A percentile compares a stretch with the other conserved stretches of the same genome.
phyloP scores from a whole-genome alignment of 64 coral and sea anemone species.

The Hydrozoanthus tunicans region DNA sequence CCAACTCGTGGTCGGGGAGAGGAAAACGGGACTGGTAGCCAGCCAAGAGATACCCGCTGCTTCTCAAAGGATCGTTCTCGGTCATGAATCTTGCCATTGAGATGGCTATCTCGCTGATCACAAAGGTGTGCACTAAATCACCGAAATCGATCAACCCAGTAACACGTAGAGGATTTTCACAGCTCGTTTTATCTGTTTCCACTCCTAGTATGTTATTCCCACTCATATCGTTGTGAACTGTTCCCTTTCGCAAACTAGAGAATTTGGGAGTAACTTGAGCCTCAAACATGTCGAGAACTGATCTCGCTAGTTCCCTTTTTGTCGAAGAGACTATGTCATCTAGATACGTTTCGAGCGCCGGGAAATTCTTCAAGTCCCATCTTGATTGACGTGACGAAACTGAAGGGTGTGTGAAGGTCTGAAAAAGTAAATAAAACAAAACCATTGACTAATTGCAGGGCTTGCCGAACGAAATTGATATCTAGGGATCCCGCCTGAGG shows the following conservation, averaged over 20 bases:
- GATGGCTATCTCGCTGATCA: conserved; percentile 61
- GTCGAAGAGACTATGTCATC: conserved; percentile 17
- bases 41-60: conserved; percentile 71
- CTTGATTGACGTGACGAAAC: conserved; percentile 43
- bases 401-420: conserved; percentile 28
- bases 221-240: conserved; percentile 64
- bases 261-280: conserved; percentile 51
- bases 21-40: conserved; percentile 79
- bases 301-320: conserved; percentile 33
- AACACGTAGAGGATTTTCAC: background rate
- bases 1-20: conserved; percentile 57
- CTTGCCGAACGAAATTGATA: no score
- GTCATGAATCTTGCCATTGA: conserved; percentile 53
- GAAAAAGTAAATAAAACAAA: background rate
- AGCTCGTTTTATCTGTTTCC: background rate
- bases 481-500: no score
- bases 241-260: conserved; percentile 29
- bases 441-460: no score
- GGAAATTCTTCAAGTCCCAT: conserved; percentile 78
- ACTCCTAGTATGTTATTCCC: conserved; percentile 34
- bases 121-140: conserved; percentile 59
- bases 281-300: conserved; percentile 43
- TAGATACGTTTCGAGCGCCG: conserved; percentile 61
- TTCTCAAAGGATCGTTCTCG: conserved; percentile 22
- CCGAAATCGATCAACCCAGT: conserved; percentile 84